Percentiles rank a stretch among this genome's conserved stretches.
Conservation (phyloP, 2,113 vertebrate species). For the Plestiodon gilberti region DNA sequence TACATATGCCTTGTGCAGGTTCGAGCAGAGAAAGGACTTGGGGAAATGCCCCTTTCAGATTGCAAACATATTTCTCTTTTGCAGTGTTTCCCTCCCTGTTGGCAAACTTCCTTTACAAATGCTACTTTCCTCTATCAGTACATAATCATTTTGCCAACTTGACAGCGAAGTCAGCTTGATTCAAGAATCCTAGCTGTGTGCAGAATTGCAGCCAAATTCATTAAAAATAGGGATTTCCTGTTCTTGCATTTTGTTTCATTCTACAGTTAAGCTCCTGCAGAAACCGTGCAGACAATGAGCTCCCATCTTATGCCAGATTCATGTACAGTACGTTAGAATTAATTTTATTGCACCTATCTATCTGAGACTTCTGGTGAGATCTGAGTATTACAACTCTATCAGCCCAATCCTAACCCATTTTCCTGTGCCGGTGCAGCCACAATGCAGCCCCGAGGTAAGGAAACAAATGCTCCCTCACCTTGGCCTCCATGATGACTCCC, state of each 20-base stretch:
- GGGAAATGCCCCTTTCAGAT: constrained; percentile 56
- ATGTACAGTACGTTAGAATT: neutral
- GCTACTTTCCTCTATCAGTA: constrained; percentile 30
- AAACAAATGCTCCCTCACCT: too few species aligned
- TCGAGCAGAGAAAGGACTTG: constrained; percentile 22
- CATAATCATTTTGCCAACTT: constrained; percentile 34
- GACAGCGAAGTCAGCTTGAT: constrained; percentile 24
- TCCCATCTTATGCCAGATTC: neutral
- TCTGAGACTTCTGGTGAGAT: neutral
- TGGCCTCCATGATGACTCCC: too few species aligned
- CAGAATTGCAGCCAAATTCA: constrained; percentile 2
- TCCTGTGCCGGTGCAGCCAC: too few species aligned
- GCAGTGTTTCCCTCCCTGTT: constrained; percentile 29
- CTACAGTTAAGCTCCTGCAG: neutral
- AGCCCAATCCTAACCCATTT: too few species aligned
- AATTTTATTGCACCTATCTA: neutral
- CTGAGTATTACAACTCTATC: neutral
- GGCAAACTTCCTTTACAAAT: constrained; percentile 55
- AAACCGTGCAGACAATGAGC: neutral
- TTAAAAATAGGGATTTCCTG: neutral
- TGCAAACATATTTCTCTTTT: constrained; percentile 62
- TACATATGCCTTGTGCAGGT: constrained; percentile 59
- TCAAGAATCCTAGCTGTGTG: constrained; percentile 13
- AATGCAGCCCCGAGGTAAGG: too few species aligned
- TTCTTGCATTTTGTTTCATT: neutral